Percentiles rank a stretch among this genome's conserved stretches.
Conservation (phyloP, 2,113 vertebrate species). For the Fregata magnificens region DNA sequence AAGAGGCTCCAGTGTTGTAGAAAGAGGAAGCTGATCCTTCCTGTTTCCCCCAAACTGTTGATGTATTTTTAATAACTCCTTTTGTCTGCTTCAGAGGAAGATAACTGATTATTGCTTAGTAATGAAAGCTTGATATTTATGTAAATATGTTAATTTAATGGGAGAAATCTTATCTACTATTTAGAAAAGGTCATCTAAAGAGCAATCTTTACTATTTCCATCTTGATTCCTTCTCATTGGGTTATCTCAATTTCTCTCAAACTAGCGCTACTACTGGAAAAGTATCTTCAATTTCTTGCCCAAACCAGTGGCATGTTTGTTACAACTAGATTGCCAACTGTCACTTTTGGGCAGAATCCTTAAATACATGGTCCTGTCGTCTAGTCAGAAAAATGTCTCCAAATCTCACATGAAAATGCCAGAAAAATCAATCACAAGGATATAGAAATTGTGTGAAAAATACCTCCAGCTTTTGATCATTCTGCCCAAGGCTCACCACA, state of each 20-base stretch:
- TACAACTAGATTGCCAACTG: slow-evolving; percentile 58
- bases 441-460: slow-evolving; percentile 62
- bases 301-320: slow-evolving; percentile 48
- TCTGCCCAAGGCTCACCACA: slow-evolving; percentile 66
- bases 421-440: slow-evolving; percentile 63
- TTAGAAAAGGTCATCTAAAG: slow-evolving; percentile 25
- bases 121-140: slow-evolving; percentile 10
- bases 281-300: slow-evolving; percentile 28
- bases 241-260: neutral
- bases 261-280: neutral
- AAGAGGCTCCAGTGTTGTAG: neutral
- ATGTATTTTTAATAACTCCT: neutral
- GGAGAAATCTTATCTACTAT: neutral
- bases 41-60: neutral
- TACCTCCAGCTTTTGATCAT: slow-evolving; percentile 63
- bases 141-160: slow-evolving; percentile 25
- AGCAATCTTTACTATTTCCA: neutral
- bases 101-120: neutral
- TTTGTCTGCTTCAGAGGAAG: slow-evolving; percentile 13
- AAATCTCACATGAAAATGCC: slow-evolving; percentile 60
- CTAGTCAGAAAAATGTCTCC: slow-evolving; percentile 60
- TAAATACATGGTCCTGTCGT: slow-evolving; percentile 56
- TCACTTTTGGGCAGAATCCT: slow-evolving; percentile 62
- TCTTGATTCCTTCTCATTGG: neutral
- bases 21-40: neutral